phyloP scores from a whole-genome alignment of 2,113 vertebrate species.

The Campylomormyrus numenius region DNA sequence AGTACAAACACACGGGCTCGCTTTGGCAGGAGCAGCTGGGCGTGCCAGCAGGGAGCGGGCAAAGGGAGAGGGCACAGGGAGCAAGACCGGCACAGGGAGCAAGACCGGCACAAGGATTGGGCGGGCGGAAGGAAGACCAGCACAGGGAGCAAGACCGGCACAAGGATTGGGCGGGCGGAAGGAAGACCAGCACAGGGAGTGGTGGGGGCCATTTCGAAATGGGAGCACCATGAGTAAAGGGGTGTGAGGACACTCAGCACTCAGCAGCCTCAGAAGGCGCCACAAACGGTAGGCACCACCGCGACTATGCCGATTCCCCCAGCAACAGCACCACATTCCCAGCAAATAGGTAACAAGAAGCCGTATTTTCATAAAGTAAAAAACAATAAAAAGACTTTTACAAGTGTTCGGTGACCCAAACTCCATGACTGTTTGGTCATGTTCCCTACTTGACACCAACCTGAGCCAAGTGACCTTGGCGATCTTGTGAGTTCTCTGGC shows the following conservation, averaged over 20 bases:
- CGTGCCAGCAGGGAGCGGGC: neutral
- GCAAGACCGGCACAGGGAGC: neutral
- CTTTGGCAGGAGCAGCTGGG: neutral
- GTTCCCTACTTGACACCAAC: neutral
- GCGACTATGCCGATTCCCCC: neutral
- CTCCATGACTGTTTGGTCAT: neutral
- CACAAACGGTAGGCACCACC: neutral
- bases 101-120: no score
- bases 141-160: neutral
- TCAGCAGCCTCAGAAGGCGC: neutral
- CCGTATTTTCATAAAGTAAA: neutral
- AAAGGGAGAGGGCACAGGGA: no score
- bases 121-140: no score
- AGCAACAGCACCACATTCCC: neutral
- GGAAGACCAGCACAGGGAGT: neutral
- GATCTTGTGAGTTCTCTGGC: neutral
- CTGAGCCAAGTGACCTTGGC: neutral
- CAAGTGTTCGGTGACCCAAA: neutral
- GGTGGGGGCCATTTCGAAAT: neutral
- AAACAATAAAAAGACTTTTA: neutral
- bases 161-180: no score
- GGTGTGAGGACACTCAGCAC: neutral
- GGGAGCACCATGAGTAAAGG: neutral
- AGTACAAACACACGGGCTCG: neutral
- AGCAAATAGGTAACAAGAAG: neutral